Conservation (phyloP, 2,797 vertebrate genomes). For the Australoheros facetus region DNA sequence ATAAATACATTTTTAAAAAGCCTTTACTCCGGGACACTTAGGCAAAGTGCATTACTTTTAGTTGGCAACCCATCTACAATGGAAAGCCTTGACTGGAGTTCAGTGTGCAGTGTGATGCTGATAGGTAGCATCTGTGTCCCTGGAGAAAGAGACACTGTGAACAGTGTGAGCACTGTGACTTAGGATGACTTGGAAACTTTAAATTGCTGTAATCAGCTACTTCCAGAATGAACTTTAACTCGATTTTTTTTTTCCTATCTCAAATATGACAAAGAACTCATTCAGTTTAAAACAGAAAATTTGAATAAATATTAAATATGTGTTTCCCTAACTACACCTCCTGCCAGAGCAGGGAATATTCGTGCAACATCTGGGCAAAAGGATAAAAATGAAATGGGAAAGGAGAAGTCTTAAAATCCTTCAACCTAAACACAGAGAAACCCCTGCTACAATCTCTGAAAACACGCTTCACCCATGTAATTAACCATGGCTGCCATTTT, state of each 20-base stretch:
- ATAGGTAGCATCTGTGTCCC: constrained; percentile 42
- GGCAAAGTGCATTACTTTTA: constrained; percentile 63
- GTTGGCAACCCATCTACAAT: constrained; percentile 9
- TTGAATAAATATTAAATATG: not conserved
- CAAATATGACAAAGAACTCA: constrained; percentile 1
- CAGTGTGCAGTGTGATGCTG: constrained; percentile 27
- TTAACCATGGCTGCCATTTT: constrained; percentile 61
- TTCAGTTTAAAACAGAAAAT: constrained; percentile 1
- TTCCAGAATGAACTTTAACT: constrained; percentile 1
- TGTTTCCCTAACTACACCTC: not conserved
- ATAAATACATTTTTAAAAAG: not conserved
- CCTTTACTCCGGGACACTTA: constrained; percentile 56
- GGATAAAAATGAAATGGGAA: constrained; percentile 7
- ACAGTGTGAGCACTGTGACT: constrained; percentile 22
- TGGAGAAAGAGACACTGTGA: constrained; percentile 42
- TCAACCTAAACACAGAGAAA: constrained; percentile 26
- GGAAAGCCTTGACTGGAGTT: constrained; percentile 40
- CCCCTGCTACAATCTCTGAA: constrained; percentile 23
- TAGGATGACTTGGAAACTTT: constrained; percentile 41
- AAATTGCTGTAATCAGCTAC: constrained; percentile 4
- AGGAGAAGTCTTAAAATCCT: constrained; percentile 14
- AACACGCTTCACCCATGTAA: constrained; percentile 44
- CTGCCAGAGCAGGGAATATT: not conserved
- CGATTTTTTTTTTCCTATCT: not conserved
- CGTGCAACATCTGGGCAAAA: constrained; percentile 17